Evolutionary conservation across 1,140 invertebrate species (phyloP).

Genomic region (Aphaenogaster rudis): DNA sequence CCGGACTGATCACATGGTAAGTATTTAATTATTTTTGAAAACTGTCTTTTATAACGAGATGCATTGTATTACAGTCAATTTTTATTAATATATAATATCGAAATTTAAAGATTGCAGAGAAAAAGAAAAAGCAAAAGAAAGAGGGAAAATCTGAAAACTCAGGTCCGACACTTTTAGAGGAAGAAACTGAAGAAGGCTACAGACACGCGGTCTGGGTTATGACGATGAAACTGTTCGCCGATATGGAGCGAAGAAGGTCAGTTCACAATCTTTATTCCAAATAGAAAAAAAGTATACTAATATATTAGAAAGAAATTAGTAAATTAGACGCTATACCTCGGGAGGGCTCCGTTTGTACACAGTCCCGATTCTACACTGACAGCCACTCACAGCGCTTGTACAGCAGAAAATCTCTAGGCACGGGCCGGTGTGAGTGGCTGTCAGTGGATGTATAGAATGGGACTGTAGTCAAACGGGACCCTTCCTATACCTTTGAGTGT

Average conservation of each 20-base stretch:
- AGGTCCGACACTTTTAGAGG: constrained; percentile 90
- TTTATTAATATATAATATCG: constrained; percentile 6
- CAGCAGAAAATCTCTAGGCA: no score
- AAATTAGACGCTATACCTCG: not conserved
- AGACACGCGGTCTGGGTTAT: constrained; percentile 98
- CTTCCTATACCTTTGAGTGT: not conserved
- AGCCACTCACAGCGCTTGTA: no score
- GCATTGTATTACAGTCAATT: not conserved
- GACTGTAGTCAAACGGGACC: no score
- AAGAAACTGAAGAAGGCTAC: constrained; percentile 97
- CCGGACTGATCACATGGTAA: constrained; percentile 97
- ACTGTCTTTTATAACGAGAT: not conserved
- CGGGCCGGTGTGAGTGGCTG: no score
- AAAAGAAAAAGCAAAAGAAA: constrained; percentile 97
- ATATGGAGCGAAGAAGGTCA: constrained; percentile 95
- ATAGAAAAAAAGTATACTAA: not conserved
- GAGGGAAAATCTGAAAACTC: constrained; percentile 92
- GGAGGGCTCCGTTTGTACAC: no score
- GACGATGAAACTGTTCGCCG: constrained; percentile 99
- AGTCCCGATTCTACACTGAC: no score
- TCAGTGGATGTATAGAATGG: no score
- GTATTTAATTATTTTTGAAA: not conserved
- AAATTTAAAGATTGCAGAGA: constrained; percentile 94
- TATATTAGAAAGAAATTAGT: not conserved
- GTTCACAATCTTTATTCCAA: constrained; percentile 10